Base-by-base conservation (phyloP, 2,797 vertebrate species). In the Leuciscus waleckii region DNA sequence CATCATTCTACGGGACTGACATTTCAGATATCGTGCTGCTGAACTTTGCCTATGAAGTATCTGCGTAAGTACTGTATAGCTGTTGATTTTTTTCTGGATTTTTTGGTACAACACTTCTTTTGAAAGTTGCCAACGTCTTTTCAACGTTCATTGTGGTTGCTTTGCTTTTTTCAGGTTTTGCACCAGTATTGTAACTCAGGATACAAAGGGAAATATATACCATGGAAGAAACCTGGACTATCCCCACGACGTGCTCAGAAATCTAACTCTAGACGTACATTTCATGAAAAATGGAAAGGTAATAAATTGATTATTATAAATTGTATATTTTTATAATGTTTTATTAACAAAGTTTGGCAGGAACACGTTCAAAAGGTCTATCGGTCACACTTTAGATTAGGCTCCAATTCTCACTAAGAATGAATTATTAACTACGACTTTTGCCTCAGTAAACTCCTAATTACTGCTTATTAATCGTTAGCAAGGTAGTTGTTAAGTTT, bases 161-260 rank as follows among this genome's bases (percentile, higher is more conserved):
- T 46, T 84, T 26, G 11, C 17, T 11, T 87, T n/a, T 82, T 80
- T 26, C 85, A 99, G 98, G 81, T 99, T 97, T 91, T 99, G 98
- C 90, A 99, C 97, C 0, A 99, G 98, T 87, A 95, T 99, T 37
- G 89, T 99, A 0, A 95, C 97, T 86, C 97, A 99, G 91, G 97
- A 98, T 90, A 91, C 86, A 83, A 91, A 90, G 37, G 98, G 98
- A 17, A 93, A 92, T 51, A 90, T 99, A 75, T 98, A 96, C 90
- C 98, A 99, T 0, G 98, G 97, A 35, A 95, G 98, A 85, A 99
- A 99, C 89, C 91, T 99, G 76, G 98, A 99, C 89, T 99, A 97
- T 11, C 87, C 49, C 1, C 96, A 96, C 84, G 85, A 93, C 67
- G 58, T 96, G 80, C 88, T 99, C 80, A 95, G 90, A 90, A 97